Evolutionary conservation across 2,113 vertebrate genomes (phyloP).

Genomic region (Gavia stellata): DNA sequence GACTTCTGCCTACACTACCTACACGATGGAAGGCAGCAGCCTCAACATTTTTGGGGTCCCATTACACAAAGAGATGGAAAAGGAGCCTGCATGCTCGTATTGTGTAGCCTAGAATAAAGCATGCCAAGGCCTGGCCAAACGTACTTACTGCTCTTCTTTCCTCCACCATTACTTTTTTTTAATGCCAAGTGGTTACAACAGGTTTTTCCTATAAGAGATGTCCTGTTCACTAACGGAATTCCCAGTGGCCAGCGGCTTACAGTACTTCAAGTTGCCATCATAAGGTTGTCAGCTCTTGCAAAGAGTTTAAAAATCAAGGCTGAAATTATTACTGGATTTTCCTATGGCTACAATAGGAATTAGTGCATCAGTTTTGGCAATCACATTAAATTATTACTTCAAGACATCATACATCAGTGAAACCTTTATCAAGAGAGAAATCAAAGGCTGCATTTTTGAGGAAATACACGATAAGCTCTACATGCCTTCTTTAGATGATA

Average conservation of each 20-base stretch:
- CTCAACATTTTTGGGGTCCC: not conserved
- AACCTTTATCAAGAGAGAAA: not conserved
- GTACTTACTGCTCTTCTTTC: not conserved
- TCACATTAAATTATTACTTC: not conserved
- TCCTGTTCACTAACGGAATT: not conserved
- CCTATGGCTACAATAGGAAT: not conserved
- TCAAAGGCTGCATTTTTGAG: not conserved
- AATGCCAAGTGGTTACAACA: not conserved
- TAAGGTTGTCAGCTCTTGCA: not conserved
- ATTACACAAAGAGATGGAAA: not conserved
- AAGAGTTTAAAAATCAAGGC: not conserved
- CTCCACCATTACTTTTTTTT: not conserved
- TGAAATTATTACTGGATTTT: not conserved
- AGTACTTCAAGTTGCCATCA: not conserved
- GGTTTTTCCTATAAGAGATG: not conserved
- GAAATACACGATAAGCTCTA: not conserved
- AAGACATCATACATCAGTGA: not conserved
- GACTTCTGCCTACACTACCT: not conserved
- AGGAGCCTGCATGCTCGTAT: not conserved
- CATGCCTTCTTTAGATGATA: not conserved
- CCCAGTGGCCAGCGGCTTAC: not conserved
- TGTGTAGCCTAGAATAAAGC: not conserved
- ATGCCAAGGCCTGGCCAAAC: not conserved
- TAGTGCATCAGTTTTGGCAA: not conserved
- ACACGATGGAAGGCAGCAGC: not conserved